Evolutionary conservation across 1,140 invertebrate species (phyloP), one percentile per base, ranked within the genome.

Genomic region (Sesamia nonagrioides): DNA sequence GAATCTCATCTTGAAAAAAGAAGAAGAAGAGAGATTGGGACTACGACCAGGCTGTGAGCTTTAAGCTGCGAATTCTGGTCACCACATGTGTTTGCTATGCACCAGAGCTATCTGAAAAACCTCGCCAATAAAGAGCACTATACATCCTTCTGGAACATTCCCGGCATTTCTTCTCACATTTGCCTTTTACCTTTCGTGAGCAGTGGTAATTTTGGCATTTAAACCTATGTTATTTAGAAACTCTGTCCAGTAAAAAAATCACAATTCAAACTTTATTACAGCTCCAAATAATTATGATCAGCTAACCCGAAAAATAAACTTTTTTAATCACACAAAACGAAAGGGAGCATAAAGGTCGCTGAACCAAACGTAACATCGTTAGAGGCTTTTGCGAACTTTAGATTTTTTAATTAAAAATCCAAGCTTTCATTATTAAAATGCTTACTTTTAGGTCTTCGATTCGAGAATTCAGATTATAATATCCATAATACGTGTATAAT

Each of bases 281-380:
- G 11, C 40, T 17, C 11, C 60, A 74, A 61, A 40, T 8, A 37
- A 37, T 48, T 48, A n/a, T 21, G 66, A 50, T 17, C 69, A 60
- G 66, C 27, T 52, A 63, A 74, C 42, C 48, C 50, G 35, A 33
- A 58, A 71, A 60, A 78, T 54, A 74, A 79, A 79, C 69, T 79
- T 79, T 79, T 79, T 79, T 79, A 79, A 79, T 79, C 78, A 73
- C 61, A 73, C 78, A 66, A 74, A 79, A 79, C 74, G 78, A 56
- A 71, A 52, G 69, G 42, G 45, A 5, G 56, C 77, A 63, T 61
- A 56, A 79, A 79, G 74, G 52, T 68, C 71, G 27, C 66, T 78
- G 42, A 78, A 66, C 60, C 78, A 74, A 74, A 73, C 48, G 78
- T 79, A 79, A 79, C 58, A 74, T 73, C 61, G 78, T 79, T 74